These are phyloP conservation scores for Luscinia megarhynchos DNA, from an alignment of 2,797 vertebrate genomes.

Conservation along the genomic window DNA sequence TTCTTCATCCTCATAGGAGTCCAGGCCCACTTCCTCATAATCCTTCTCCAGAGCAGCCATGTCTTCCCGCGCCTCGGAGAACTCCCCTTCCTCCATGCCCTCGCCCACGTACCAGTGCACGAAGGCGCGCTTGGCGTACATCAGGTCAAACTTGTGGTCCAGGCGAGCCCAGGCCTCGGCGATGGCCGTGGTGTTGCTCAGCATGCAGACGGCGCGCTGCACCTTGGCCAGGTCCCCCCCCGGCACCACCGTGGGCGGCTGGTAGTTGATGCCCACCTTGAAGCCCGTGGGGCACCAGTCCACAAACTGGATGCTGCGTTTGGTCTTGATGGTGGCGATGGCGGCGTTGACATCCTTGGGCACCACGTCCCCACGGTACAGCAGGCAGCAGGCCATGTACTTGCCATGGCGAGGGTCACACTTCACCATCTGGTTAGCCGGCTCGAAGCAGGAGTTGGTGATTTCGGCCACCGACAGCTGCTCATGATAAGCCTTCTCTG, in stretches of 20 bases:
- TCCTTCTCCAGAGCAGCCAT: conserved; percentile 78
- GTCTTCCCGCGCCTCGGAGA: conserved; percentile 82
- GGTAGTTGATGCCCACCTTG: conserved; percentile 80
- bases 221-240: conserved; percentile 88
- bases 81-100: conserved; percentile 83
- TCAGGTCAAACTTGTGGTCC: conserved; percentile 88
- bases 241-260: conserved; percentile 85
- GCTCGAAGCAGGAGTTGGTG: background rate
- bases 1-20: conserved; percentile 40
- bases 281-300: conserved; percentile 81
- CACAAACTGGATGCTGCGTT: conserved; percentile 85
- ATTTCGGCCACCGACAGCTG: background rate
- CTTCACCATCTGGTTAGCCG: conserved; percentile 89
- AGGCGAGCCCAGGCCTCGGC: conserved; percentile 86
- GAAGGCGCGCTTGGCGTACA: conserved; percentile 88
- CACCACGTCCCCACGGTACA: conserved; percentile 85
- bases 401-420: conserved; percentile 86
- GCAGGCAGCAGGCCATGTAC: conserved; percentile 86
- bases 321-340: conserved; percentile 87
- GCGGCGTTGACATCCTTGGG: conserved; percentile 84
- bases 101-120: conserved; percentile 89
- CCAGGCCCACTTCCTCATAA: conserved; percentile 30
- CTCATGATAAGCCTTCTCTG: background rate
- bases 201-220: conserved; percentile 88
- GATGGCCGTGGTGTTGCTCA: conserved; percentile 87